Percentiles rank a stretch among this genome's conserved stretches.
Conservation (phyloP, 1,140 invertebrate genomes). For the Drosophila tropicalis region DNA sequence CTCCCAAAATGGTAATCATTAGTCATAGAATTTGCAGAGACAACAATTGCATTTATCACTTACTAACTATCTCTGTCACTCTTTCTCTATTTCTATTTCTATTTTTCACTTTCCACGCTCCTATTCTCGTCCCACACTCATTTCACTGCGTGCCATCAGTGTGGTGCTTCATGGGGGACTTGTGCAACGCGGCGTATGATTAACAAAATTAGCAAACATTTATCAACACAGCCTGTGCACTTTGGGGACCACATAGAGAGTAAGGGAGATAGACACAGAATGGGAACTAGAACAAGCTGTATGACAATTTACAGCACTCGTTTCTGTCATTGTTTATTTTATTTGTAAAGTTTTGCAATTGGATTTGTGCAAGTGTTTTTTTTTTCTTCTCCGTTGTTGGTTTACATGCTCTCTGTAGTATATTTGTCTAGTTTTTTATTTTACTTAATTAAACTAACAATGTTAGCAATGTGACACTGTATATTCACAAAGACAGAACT, state of each 20-base stretch:
- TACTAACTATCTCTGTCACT: not conserved
- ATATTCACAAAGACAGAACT: not conserved
- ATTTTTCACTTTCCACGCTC: not conserved
- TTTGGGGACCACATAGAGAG: not conserved
- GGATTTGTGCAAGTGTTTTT: constrained; percentile 59
- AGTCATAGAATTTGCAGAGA: constrained; percentile 32
- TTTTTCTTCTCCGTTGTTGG: not conserved
- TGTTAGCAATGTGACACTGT: constrained; percentile 31
- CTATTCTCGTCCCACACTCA: too few species aligned
- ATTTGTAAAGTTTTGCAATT: constrained; percentile 15
- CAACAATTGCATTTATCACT: constrained; percentile 15
- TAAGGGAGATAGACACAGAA: not conserved
- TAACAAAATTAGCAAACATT: constrained; percentile 69
- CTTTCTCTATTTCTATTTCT: not conserved
- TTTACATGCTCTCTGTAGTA: too few species aligned
- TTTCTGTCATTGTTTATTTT: constrained; percentile 9
- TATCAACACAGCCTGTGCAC: constrained; percentile 42
- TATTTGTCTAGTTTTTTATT: not conserved
- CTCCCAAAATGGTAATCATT: constrained; percentile 43
- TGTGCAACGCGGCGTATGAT: constrained; percentile 74
- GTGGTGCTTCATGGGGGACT: constrained; percentile 17
- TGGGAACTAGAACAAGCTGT: constrained; percentile 2
- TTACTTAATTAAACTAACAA: constrained; percentile 57
- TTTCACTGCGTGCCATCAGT: not conserved
- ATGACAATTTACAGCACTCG: not conserved